Percentiles rank a stretch among this genome's conserved stretches.
Conservation (phyloP, 2,113 vertebrate species). For the Chauna torquata region DNA sequence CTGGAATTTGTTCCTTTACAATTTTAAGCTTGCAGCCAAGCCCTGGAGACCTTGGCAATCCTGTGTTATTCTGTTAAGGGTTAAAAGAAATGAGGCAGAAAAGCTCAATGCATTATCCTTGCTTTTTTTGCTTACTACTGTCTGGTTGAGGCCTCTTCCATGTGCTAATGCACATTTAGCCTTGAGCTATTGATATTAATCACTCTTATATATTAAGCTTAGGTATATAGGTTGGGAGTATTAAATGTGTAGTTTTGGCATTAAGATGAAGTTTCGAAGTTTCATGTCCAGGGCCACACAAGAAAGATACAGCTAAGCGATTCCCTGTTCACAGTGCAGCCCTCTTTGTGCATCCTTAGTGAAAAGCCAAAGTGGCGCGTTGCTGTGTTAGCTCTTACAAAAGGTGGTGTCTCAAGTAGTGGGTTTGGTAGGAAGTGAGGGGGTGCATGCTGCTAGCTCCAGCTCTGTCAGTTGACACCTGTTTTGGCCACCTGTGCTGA, state of each 20-base stretch:
- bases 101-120: background rate
- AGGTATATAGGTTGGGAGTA: background rate
- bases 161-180: background rate
- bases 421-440: background rate
- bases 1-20: background rate
- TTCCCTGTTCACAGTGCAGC: background rate
- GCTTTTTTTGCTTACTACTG: background rate
- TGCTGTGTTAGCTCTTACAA: background rate
- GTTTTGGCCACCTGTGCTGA: background rate
- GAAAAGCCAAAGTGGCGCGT: background rate
- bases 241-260: background rate
- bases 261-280: background rate
- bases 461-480: background rate
- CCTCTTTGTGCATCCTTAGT: accelerated
- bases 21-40: background rate
- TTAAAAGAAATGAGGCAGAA: background rate
- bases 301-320: background rate
- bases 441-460: background rate
- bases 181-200: background rate
- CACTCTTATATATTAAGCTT: background rate
- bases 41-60: background rate
- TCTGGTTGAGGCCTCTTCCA: background rate
- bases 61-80: background rate
- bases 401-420: background rate
- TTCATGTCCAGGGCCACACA: background rate